Evolutionary conservation across 1,140 invertebrate species (phyloP), one percentile per base, ranked within the genome.

Genomic region (Heliothis subflexa): DNA sequence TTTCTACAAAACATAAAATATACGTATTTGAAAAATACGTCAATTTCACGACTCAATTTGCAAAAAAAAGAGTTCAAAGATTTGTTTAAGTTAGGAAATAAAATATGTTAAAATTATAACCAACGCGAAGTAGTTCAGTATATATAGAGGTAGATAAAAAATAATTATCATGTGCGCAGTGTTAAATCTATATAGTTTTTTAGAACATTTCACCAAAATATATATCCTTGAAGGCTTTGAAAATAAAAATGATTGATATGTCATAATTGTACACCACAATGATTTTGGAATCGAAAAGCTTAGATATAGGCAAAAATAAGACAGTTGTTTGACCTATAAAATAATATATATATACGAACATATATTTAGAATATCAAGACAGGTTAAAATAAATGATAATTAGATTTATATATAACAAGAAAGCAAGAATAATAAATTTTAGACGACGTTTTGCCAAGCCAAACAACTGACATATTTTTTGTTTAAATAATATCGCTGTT

Each of bases 221-320:
- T 89, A 86, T 87, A 79, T 83, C 78, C 25, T 85, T 86, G 71
- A 76, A 81, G 80, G 78, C 79, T 84, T 79, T 74, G 47, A 83
- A 89, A 82, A 59, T 79, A 88, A 88, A 85, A 79, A 64, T 83
- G 79, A 74, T 79, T 92, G 91, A 92, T 92, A 92, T 92, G 91
- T 91, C 77, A 79, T 75, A 86, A 86, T 91, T 89, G 85, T 91
- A 88, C 86, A 87, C 90, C 80, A 87, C 79, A 85, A 91, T 80
- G 18, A 75, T 72, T 79, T 66, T 62, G 59, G 57, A 74, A 78
- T 66, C 49, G 33, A 77, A 77, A 66, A 77, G 73, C 50, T 77
- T 50, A 62, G 59, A 25, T n/a, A n/a, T 52, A 59, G n/a, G 33
- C n/a, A 1, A 5, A n/a, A 57, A 59, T 59, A 62, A 33, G 25